Conservation (phyloP, 2,888 invertebrate species). For the Dryocosmus kuriphilus region DNA sequence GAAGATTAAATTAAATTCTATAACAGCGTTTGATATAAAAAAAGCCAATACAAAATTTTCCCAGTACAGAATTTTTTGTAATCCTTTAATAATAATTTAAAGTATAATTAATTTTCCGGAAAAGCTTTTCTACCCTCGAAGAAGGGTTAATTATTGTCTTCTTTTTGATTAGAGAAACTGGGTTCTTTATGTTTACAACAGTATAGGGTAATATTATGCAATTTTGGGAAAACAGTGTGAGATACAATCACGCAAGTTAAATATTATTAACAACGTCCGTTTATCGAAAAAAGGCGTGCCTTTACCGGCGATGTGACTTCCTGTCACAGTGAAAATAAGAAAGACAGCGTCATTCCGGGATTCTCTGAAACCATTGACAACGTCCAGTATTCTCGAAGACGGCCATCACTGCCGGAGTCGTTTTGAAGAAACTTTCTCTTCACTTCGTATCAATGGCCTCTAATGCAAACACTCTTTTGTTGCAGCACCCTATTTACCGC, state of each 20-base stretch:
- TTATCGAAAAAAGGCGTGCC: conserved; percentile 39
- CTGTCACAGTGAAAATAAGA: conserved; percentile 26
- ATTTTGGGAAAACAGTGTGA: conserved; percentile 17
- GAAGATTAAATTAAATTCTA: too few species aligned
- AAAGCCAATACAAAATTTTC: too few species aligned
- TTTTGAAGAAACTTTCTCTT: conserved; percentile 34
- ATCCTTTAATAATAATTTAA: neutral
- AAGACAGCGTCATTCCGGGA: conserved; percentile 29
- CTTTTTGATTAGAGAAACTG: conserved; percentile 19
- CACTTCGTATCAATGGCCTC: conserved; percentile 17
- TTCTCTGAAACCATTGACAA: conserved; percentile 37
- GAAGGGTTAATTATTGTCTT: neutral
- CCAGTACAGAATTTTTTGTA: neutral
- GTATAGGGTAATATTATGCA: neutral
- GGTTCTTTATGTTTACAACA: neutral
- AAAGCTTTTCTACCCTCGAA: neutral
- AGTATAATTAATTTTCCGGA: neutral
- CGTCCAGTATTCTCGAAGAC: conserved; percentile 29
- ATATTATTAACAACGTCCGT: conserved; percentile 6
- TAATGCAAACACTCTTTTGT: conserved; percentile 17
- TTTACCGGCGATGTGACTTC: conserved; percentile 9
- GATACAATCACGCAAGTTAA: conserved; percentile 12
- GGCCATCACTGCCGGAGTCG: conserved; percentile 22
- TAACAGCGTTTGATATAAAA: too few species aligned
- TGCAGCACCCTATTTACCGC: conserved; percentile 1